These are phyloP conservation scores for Aplysina aerophoba DNA, from an alignment of 37 sponge, comb jelly and placozoan species.

Conservation along the genomic window DNA sequence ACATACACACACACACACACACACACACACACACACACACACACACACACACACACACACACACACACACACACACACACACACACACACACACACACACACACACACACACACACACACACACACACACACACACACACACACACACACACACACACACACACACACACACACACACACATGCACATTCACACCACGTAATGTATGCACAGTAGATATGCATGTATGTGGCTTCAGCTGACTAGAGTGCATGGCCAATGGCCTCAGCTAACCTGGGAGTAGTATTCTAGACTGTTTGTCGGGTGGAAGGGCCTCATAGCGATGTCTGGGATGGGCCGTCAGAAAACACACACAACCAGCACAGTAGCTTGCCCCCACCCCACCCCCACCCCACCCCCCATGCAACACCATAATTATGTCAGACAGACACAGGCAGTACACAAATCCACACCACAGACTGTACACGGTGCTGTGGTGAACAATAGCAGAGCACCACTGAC, in stretches of 20 bases:
- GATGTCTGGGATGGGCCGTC: slow-evolving; percentile 21
- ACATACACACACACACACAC: neutral
- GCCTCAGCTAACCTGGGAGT: slow-evolving; percentile 44
- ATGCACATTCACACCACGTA: too few relatives aligned
- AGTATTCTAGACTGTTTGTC: slow-evolving; percentile 46
- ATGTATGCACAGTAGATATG: too few relatives aligned
- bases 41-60: neutral
- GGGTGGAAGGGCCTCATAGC: slow-evolving; percentile 51
- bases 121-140: neutral
- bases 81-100: neutral
- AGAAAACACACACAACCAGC: neutral
- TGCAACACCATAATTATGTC: too few relatives aligned
- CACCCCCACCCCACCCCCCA: too few relatives aligned
- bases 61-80: neutral
- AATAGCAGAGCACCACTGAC: too few relatives aligned
- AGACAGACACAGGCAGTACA: too few relatives aligned
- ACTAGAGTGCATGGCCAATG: neutral
- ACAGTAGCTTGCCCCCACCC: too few relatives aligned
- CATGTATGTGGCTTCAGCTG: neutral
- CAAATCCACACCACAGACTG: too few relatives aligned
- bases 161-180: too few relatives aligned
- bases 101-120: neutral
- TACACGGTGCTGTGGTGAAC: too few relatives aligned
- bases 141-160: neutral
- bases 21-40: neutral